Conservation (phyloP, 53 echinoderm and acorn worm genomes). For the Holothuria leucospilota region DNA sequence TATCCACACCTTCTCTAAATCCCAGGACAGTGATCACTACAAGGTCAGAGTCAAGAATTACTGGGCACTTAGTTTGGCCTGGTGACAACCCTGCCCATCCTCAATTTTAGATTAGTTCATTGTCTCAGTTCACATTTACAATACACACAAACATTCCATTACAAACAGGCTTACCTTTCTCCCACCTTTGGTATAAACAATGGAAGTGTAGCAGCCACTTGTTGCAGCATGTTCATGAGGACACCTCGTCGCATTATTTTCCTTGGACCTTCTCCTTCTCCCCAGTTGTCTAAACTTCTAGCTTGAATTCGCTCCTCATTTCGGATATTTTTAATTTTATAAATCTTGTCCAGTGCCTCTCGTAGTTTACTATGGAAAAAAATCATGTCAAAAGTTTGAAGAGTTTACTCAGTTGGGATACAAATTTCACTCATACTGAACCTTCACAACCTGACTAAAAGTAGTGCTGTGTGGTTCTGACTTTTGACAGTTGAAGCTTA, state of each 20-base stretch:
- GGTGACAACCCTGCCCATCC: no score
- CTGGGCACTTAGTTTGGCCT: no score
- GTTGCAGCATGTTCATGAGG: slow-evolving; percentile 99
- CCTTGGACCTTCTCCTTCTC: slow-evolving; percentile 87
- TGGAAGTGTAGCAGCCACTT: slow-evolving; percentile 89
- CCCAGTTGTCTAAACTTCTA: slow-evolving; percentile 70
- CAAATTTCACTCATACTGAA: no score
- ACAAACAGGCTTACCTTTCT: slow-evolving; percentile 66
- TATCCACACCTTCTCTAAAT: no score
- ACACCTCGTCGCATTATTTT: slow-evolving; percentile 99
- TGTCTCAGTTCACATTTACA: no score
- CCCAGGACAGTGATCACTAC: no score
- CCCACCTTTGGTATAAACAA: slow-evolving; percentile 87
- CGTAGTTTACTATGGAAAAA: slow-evolving; percentile 68
- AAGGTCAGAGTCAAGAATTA: no score
- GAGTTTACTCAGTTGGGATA: not conserved
- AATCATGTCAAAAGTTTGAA: not conserved
- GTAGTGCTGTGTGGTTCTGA: no score
- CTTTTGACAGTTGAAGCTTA: slow-evolving; percentile 54
- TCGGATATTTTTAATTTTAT: slow-evolving; percentile 77
- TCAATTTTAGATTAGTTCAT: no score
- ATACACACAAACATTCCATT: no score
- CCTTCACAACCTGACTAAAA: no score
- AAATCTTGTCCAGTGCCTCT: slow-evolving; percentile 82
- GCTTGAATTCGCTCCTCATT: slow-evolving; percentile 90